Evolutionary conservation across 2,797 vertebrate genomes (phyloP).

Genomic region (Enoplosus armatus): DNA sequence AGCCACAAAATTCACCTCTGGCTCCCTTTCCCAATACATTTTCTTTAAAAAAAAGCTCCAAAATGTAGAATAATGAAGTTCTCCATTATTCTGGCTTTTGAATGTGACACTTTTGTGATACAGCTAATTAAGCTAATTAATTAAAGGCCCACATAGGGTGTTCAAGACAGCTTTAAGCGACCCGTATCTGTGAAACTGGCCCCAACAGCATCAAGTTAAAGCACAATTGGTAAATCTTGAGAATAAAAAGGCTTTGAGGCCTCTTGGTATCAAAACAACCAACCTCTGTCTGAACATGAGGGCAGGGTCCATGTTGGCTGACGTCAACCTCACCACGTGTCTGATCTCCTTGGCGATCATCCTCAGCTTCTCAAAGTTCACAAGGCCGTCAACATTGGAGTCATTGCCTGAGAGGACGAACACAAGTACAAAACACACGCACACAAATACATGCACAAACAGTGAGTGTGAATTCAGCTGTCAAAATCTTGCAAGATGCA

Average conservation of each 20-base stretch:
- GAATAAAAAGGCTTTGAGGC: background rate
- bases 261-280: conserved; percentile 41
- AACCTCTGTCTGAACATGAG: conserved; percentile 99
- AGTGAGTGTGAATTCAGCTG: conserved; percentile 18
- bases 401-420: conserved; percentile 89
- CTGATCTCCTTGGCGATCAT: conserved; percentile 99
- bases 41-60: background rate
- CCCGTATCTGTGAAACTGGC: background rate
- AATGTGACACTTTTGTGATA: background rate
- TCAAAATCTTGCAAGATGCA: conserved; percentile 2
- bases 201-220: background rate
- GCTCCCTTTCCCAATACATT: background rate
- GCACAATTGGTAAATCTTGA: background rate
- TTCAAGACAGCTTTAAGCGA: background rate
- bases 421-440: background rate
- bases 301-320: conserved; percentile 97
- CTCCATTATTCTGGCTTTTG: background rate
- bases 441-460: background rate
- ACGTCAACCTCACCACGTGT: conserved; percentile 95
- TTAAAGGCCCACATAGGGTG: background rate
- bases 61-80: background rate
- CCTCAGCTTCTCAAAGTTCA: conserved; percentile 97
- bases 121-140: conserved; percentile 2
- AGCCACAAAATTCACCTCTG: background rate
- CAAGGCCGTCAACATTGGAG: conserved; percentile 94